Base-by-base conservation (phyloP, 2,888 invertebrate genomes). In the Trypoxylon attenuatum region DNA sequence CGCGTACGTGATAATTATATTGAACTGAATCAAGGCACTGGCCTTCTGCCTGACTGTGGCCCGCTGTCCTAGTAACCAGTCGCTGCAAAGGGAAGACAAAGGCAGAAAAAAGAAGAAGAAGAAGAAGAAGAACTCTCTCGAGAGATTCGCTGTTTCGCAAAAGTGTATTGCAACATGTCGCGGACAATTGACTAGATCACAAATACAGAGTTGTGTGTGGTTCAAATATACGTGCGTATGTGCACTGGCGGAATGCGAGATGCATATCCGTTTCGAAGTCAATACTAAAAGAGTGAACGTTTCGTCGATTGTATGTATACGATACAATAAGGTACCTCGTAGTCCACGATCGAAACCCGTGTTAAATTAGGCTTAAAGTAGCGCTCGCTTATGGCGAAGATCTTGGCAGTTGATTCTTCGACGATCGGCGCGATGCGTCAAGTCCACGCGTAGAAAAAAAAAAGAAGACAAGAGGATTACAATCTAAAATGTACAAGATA, bases 101-200 rank as follows among this genome's bases (percentile, higher is more conserved):
- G n/a, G n/a, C n/a, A n/a, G n/a, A n/a, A n/a, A 33, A 46, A 38
- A 43, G 46, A 43, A 5, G 0, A 18, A 13, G 21, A 29, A 21
- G 8, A 16, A 47, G n/a, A n/a, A n/a, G n/a, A n/a, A n/a, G n/a
- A n/a, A n/a, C n/a, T n/a, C n/a, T n/a, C n/a, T n/a, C n/a, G 33
- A 10, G 8, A 33, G 33, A 21, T 10, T 2, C 25, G 29, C n/a
- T 53, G 66, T 66, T 74, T 75, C 68, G 61, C 67, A 74, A 73
- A 73, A n/a, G 60, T 82, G 73, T 82, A 83, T 82, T 83, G 77
- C 77, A 82, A 76, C 72, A 72, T 80, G 78, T 80, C 77, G 74
- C 69, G 77, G 77, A 67, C 58, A 63, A 77, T 78, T 84, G 84
- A 84, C 84, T 84, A 84, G 84, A 84, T 82, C 73, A 76, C 77